Evolutionary conservation across 2,888 invertebrate species (phyloP), one percentile per base, ranked within the genome.

Genomic region (Drosophila cognata): DNA sequence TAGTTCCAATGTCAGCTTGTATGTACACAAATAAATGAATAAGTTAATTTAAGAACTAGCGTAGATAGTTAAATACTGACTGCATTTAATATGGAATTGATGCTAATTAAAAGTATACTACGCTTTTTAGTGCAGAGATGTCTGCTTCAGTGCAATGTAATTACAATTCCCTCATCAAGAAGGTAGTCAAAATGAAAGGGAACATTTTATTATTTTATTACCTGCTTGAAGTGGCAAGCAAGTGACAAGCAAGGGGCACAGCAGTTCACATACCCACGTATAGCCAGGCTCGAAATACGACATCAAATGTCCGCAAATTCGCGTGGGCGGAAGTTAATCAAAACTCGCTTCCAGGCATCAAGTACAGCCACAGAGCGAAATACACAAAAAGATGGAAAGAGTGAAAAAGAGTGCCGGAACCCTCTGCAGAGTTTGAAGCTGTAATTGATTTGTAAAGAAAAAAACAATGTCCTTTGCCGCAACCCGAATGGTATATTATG

Each of bases 251-350:
- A 64, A 52, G 52, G 36, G 18, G 11, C 35, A 21, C 16, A 29
- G 28, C 48, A 53, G n/a, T 11, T 29, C 8, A n/a, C 13, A 16
- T 35, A 18, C 28, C 43, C 55, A 51, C 25, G 41, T 25, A 18
- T n/a, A 41, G 33, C 33, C 16, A n/a, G 28, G 16, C 50, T 33
- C 35, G 2, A 4, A 43, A 46, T 38, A 25, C 64, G 52, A 70
- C 80, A 76, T 76, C 71, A 68, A 68, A 62, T 68, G 81, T 77
- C 65, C 81, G 64, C 36, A 35, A 11, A 68, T 52, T 59, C 59
- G 63, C 53, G 78, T 78, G 74, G 77, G 66, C 86, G 89, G 87
- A 86, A 86, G 89, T 84, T 86, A 86, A 86, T 86, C 89, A 86
- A 86, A 90, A 90, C 81, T 80, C 55, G 89, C 90, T 83, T 55